Evolutionary conservation across 2,888 invertebrate genomes (phyloP), one percentile per base, ranked within the genome.

Genomic region (Orthosia gracilis): DNA sequence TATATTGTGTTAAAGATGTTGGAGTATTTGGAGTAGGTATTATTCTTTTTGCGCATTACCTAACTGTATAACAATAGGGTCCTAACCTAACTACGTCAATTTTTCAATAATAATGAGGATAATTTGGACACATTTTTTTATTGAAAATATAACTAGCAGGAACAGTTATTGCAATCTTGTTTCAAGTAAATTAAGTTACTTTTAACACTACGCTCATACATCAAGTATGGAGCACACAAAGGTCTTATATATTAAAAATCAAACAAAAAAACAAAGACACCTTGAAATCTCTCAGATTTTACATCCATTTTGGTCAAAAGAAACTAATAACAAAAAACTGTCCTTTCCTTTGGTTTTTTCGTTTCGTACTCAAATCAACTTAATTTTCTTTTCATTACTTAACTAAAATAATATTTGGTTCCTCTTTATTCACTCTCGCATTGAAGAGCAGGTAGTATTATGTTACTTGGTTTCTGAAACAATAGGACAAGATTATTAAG

Each of bases 401-500:
- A 9, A 40, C 9, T 31, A 47, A 73, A 73, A 73, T 47, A 52
- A 57, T 26, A 0, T 17, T 31, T n/a, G 11, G 3, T 23, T 18
- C n/a, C n/a, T 18, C 17, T 18, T 7, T 40, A 21, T 52, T 21
- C 18, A 2, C 15, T n/a, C 1, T 23, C 31, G 54, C 23, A 2
- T 55, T 40, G 4, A 40, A 40, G 40, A 40, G 9, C 40, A 40
- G 0, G 57, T 11, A 3, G 31, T 15, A 23, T 55, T 47, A 75
- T 52, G n/a, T 69, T 63, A 15, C 17, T 61, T n/a, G 26, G 17
- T 49, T 58, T 52, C 76, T 76, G 62, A 52, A 76, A 75, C 52
- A 75, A 15, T 15, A 23, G 3, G 11, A 31, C 13, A 31, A 62
- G 0, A 18, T 26, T 13, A 49, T 3, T 7, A 58, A 23, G 40